A percentile compares a stretch with the other conserved stretches of the same genome.
These are phyloP conservation scores for Pseudocheirus occidentalis DNA, from an alignment of 2,797 vertebrate genomes.

Conservation along the genomic window DNA sequence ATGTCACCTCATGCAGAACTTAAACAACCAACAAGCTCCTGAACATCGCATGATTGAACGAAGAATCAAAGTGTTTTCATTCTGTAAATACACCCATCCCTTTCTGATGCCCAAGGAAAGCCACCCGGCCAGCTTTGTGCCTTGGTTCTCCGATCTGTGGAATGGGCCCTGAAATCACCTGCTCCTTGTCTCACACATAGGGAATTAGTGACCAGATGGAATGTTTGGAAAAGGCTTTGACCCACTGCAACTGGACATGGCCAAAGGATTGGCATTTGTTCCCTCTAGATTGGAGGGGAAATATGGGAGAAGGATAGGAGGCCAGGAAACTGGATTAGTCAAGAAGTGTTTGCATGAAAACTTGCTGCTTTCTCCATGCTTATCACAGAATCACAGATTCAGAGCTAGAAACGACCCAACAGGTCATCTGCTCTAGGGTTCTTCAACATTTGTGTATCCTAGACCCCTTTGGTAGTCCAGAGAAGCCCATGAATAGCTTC, in stretches of 20 bases:
- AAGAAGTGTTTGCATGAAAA: not conserved
- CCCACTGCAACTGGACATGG: not conserved
- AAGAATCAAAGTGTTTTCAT: not conserved
- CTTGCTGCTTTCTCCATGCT: not conserved
- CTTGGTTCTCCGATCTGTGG: conserved; percentile 18
- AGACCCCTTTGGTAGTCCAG: not conserved
- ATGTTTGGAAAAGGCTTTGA: not conserved
- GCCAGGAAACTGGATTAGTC: not conserved
- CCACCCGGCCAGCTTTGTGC: not conserved
- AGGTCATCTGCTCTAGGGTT: not conserved
- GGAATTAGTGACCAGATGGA: not conserved
- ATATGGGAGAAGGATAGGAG: not conserved
- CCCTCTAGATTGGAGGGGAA: not conserved
- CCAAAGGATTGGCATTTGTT: not conserved
- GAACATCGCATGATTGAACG: not conserved
- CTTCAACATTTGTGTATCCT: not conserved
- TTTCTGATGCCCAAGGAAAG: not conserved
- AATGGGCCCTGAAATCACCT: not conserved
- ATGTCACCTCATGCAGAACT: not conserved
- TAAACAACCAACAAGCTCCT: conserved; percentile 25
- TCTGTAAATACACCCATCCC: conserved; percentile 8
- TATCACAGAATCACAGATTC: not conserved
- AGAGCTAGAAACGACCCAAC: not conserved
- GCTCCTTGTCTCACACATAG: not conserved
- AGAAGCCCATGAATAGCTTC: not conserved